phyloP scores from a whole-genome alignment of 37 sponge, comb jelly and placozoan genomes.

The Mnemiopsis leidyi region DNA sequence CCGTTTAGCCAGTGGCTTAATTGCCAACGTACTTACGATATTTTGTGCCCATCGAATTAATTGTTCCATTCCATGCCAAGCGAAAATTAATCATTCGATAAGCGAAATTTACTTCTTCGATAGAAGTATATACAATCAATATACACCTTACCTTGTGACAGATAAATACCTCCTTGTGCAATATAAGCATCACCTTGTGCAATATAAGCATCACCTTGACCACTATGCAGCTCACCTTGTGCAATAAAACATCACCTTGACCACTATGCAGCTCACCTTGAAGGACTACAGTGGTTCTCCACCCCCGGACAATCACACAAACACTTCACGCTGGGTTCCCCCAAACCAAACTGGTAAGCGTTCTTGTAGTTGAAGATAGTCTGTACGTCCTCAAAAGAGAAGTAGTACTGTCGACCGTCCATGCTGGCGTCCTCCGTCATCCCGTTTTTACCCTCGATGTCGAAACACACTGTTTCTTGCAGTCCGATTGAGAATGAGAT shows the following conservation, averaged over 20 bases:
- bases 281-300: slow-evolving; percentile 46
- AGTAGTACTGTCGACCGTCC: slow-evolving; percentile 12
- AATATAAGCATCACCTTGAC: background rate
- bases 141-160: no score
- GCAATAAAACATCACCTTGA: background rate
- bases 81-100: no score
- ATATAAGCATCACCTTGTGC: no score
- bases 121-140: no score
- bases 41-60: no score
- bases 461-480: background rate
- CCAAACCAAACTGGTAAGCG: background rate
- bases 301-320: slow-evolving; percentile 54
- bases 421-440: background rate
- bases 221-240: no score
- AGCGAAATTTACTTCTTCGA: no score
- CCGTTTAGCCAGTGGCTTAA: no score
- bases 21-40: no score
- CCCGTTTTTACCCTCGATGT: background rate
- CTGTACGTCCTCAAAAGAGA: slow-evolving; percentile 16
- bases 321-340: background rate
- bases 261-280: background rate
- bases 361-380: slow-evolving; percentile 50
- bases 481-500: slow-evolving; percentile 4
- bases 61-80: no score
- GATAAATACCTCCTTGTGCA: no score